Evolutionary conservation across 1,140 invertebrate genomes (phyloP).

Genomic region (Pygmarrhopalites habei): DNA sequence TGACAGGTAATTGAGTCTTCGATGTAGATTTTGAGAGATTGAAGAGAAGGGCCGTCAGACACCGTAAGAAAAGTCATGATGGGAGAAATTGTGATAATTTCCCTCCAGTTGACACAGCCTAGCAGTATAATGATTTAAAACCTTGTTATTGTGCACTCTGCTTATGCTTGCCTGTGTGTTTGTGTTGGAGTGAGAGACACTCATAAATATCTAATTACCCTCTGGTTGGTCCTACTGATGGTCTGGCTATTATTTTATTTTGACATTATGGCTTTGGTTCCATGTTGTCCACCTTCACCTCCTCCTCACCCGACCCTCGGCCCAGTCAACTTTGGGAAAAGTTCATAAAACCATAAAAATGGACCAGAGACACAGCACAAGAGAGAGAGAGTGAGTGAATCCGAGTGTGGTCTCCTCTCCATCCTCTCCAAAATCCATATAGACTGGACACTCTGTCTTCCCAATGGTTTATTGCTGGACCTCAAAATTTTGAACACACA

Average conservation of each 20-base stretch:
- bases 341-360: slow-evolving; percentile 21
- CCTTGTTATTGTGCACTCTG: neutral
- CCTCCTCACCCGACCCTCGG: neutral
- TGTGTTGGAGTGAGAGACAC: too few species aligned
- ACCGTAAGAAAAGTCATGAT: too few species aligned
- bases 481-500: too few species aligned
- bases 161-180: too few species aligned
- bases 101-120: neutral
- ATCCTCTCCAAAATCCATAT: neutral
- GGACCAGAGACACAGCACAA: too few species aligned
- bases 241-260: neutral
- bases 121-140: neutral
- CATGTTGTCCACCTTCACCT: neutral
- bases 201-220: slow-evolving; percentile 3
- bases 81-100: neutral
- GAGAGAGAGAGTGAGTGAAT: neutral
- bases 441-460: too few species aligned
- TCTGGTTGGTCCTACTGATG: neutral
- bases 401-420: neutral
- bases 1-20: too few species aligned
- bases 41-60: too few species aligned
- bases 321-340: too few species aligned
- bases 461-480: too few species aligned
- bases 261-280: slow-evolving; percentile 10
- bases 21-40: too few species aligned